These are phyloP conservation scores for Drosophila sucinea DNA, from an alignment of 1,140 invertebrate genomes.

Conservation along the genomic window DNA sequence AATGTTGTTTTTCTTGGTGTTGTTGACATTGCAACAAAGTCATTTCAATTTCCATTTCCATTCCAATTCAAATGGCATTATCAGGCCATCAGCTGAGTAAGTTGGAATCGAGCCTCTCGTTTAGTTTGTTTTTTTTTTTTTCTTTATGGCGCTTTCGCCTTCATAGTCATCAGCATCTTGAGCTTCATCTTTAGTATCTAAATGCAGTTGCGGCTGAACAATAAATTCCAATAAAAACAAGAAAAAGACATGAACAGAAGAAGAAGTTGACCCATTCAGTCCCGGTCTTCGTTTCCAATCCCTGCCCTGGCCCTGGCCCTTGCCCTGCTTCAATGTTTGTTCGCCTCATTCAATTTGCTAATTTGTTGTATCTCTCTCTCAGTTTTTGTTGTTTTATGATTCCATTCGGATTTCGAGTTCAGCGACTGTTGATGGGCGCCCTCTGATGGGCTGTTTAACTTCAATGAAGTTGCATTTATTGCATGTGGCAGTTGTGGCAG, in stretches of 20 bases:
- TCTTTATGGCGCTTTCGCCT: not conserved
- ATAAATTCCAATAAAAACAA: slow-evolving; percentile 76
- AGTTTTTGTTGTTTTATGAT: slow-evolving; percentile 4
- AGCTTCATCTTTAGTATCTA: slow-evolving; percentile 20
- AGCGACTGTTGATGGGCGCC: slow-evolving; percentile 45
- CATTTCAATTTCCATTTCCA: slow-evolving; percentile 77
- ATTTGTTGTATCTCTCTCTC: slow-evolving; percentile 40
- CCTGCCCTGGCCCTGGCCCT: slow-evolving; percentile 8
- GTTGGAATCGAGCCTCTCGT: not conserved
- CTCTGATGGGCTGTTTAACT: slow-evolving; percentile 69
- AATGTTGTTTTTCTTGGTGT: not conserved
- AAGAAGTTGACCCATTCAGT: slow-evolving; percentile 43
- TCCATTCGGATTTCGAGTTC: slow-evolving; percentile 38
- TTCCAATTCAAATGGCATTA: slow-evolving; percentile 72
- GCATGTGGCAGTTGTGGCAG: slow-evolving; percentile 47
- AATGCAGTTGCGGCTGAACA: slow-evolving; percentile 25
- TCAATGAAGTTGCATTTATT: slow-evolving; percentile 81
- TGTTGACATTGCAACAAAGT: slow-evolving; percentile 76
- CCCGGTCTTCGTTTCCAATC: not conserved
- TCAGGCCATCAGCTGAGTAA: slow-evolving; percentile 30
- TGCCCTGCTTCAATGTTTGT: slow-evolving; percentile 8
- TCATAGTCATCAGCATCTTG: slow-evolving; percentile 7
- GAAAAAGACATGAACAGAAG: slow-evolving; percentile 36
- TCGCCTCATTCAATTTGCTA: slow-evolving; percentile 62
- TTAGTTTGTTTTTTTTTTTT: not conserved